phyloP scores from a whole-genome alignment of 2,113 vertebrate genomes.

The Panthera uncia region DNA sequence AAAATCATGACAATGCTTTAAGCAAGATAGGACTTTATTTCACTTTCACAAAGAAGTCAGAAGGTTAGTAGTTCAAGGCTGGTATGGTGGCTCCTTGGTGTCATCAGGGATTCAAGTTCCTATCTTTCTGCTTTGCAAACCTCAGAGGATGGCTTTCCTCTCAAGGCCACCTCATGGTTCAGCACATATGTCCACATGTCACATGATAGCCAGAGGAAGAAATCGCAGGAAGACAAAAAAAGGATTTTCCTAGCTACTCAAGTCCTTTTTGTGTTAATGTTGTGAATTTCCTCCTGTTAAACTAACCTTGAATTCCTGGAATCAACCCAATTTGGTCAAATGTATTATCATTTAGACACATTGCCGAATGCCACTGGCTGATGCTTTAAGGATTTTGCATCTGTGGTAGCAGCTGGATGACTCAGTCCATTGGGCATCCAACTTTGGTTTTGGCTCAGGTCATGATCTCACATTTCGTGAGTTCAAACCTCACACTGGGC shows the following conservation, averaged over 20 bases:
- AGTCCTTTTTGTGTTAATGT: background rate
- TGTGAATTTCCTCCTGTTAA: background rate
- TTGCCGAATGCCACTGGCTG: background rate
- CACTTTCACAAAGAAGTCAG: background rate
- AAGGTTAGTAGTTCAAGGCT: background rate
- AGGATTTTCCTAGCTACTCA: background rate
- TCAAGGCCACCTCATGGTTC: background rate
- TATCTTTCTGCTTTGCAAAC: background rate
- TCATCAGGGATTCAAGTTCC: background rate
- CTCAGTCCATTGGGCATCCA: too few relatives aligned
- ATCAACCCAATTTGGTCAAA: background rate
- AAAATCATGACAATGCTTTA: background rate
- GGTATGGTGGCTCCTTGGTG: background rate
- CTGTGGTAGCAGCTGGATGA: background rate
- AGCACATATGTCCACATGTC: background rate
- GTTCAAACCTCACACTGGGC: too few relatives aligned
- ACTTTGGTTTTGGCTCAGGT: too few relatives aligned
- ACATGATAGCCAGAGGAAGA: background rate
- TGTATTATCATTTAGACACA: background rate
- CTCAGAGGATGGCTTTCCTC: background rate
- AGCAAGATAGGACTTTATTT: background rate
- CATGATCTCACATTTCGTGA: too few relatives aligned
- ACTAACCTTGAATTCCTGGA: conserved; percentile 61
- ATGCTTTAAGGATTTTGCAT: background rate
- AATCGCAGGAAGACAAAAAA: background rate